Evolutionary conservation across 2,888 invertebrate genomes (phyloP), one percentile per base, ranked within the genome.

Genomic region (Poecilobothrus nobilitatus): DNA sequence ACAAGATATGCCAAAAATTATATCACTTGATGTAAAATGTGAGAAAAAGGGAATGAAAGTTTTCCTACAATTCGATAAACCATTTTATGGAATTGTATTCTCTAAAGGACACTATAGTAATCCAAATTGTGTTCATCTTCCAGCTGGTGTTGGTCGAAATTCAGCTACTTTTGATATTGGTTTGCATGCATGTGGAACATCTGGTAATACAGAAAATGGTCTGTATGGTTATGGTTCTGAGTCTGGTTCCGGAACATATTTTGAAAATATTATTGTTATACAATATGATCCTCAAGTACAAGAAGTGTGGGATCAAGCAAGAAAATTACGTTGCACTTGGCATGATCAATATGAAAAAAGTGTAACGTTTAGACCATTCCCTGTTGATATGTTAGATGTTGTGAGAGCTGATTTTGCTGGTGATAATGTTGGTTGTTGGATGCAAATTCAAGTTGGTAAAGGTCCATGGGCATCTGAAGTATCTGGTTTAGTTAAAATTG

Each of bases 381-480:
- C 95, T 0, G 95, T 96, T 1, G 95, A 95, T 78, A 95, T 95
- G 94, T 78, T 95, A 68, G 95, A 95, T 79, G 95, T 95, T 6
- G 94, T 95, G n/a, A 84, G 94, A 68, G 95, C 95, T 4, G 95
- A 95, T 76, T 96, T 96, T 74, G 94, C 95, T 70, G 95, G 95
- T 0, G 95, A 96, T 76, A 96, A 96, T 77, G 94, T 95, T 2
- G 95, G 95, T 21, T 95, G 95, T 82, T 96, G 95, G 95, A 95
- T 96, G 95, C 95, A 95, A 79, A 95, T 96, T 73, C 95, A 96
- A 84, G 94, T 94, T 5, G 95, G 94, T 63, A 94, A 94, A 79
- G 94, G 95, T 27, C 95, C 95, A 0, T 96, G 95, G 95, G 95
- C 95, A 12, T 94, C 94, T 0, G 95, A 95, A 82, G 95, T 95